Percentiles rank a stretch among this genome's conserved stretches.
Evolutionary conservation across 2,888 invertebrate species (phyloP).

Genomic region (Mechanitis messenoides): DNA sequence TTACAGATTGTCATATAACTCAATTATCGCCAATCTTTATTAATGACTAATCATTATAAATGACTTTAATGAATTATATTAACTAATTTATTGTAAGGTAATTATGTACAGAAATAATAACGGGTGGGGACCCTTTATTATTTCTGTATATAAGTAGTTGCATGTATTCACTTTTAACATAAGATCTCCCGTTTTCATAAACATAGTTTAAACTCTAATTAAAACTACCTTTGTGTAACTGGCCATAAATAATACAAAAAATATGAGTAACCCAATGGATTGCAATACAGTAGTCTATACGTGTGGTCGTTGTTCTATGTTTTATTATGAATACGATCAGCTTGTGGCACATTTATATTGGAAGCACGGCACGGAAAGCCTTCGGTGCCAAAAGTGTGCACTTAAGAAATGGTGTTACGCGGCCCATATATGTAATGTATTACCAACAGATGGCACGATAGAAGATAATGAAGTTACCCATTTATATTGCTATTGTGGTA

Average conservation of each 20-base stretch:
- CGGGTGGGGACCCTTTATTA: too few species aligned
- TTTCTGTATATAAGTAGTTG: too few species aligned
- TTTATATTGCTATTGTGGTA: slow-evolving; percentile 51
- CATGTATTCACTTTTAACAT: too few species aligned
- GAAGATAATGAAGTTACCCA: slow-evolving; percentile 34
- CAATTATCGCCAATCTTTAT: too few species aligned
- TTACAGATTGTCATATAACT: too few species aligned
- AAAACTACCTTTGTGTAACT: too few species aligned
- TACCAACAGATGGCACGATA: slow-evolving; percentile 46
- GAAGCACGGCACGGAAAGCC: slow-evolving; percentile 59
- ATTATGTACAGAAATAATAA: too few species aligned
- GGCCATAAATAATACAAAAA: slow-evolving; percentile 32
- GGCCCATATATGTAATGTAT: slow-evolving; percentile 48
- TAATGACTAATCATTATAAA: too few species aligned
- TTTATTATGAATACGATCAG: slow-evolving; percentile 47
- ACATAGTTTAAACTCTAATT: too few species aligned
- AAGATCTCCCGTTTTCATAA: too few species aligned
- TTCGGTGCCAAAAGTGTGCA: slow-evolving; percentile 44
- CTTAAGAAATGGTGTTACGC: slow-evolving; percentile 52
- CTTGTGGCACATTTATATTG: slow-evolving; percentile 58
- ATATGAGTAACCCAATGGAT: slow-evolving; percentile 34
- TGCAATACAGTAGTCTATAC: slow-evolving; percentile 32
- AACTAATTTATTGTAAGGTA: too few species aligned
- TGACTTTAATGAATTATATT: too few species aligned
- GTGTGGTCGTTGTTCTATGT: slow-evolving; percentile 48